phyloP scores from a whole-genome alignment of 2,113 vertebrate species.

The Leucosticte australis region DNA sequence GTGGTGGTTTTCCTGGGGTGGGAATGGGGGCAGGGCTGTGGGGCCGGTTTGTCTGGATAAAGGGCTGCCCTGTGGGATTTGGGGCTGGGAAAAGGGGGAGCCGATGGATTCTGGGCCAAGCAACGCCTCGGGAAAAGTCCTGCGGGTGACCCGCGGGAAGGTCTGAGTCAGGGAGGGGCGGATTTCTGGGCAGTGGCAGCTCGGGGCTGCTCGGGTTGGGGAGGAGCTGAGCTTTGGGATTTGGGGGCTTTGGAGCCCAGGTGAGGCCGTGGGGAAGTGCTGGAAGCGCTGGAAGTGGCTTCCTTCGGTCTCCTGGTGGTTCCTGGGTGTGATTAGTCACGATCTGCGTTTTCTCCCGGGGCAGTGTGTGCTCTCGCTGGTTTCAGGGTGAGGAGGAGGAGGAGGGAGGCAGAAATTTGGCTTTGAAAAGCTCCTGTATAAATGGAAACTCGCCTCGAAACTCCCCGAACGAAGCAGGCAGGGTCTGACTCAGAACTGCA shows the following conservation, averaged over 20 bases:
- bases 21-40: background rate
- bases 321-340: background rate
- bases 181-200: background rate
- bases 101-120: background rate
- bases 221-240: background rate
- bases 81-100: background rate
- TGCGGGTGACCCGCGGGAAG: background rate
- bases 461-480: constrained; percentile 31
- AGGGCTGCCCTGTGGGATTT: background rate
- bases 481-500: constrained; percentile 78
- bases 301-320: background rate
- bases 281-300: background rate
- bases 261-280: background rate
- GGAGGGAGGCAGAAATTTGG: constrained; percentile 35
- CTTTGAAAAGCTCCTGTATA: constrained; percentile 51
- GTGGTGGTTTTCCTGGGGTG: constrained; percentile 43
- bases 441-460: constrained; percentile 64
- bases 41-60: background rate
- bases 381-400: constrained; percentile 30
- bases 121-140: background rate
- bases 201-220: background rate
- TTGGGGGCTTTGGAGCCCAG: background rate
- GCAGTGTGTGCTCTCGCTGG: background rate
- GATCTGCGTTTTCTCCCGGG: background rate
- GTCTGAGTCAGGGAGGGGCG: background rate